Base-by-base conservation (phyloP, 2,888 invertebrate species). In the Noctua janthina region DNA sequence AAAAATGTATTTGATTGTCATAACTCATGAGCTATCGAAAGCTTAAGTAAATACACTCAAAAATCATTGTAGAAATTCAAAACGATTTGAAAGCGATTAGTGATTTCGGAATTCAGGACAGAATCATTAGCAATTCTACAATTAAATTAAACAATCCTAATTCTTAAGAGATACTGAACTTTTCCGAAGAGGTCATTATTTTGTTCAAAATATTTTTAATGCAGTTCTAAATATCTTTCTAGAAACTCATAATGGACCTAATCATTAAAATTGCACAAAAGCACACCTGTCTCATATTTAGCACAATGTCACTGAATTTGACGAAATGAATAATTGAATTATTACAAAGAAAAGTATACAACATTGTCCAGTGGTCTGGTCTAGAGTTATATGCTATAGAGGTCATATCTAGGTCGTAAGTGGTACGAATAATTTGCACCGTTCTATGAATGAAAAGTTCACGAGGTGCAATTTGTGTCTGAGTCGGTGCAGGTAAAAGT, bases 371-470 rank as follows among this genome's bases (percentile, higher is more conserved):
- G 72, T 72, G n/a, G 74, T 73, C 80, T 77, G 67, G 68, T 54
- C 80, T 77, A 70, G 68, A 68, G 66, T 46, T 79, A 46, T 29
- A 78, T 39, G 77, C 70, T 74, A 76, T 68, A 73, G 72, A 84
- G 81, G 75, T 78, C 85, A 74, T 66, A 80, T 71, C 75, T 85
- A 85, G 82, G 79, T 76, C 70, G 20, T 43, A 74, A 76, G 62
- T 74, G 76, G 68, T 74, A 82, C 29, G 49, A n/a, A 74, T 78
- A 80, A 78, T 79, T 82, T 70, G 67, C 59, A 81, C 70, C 39
- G 35, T 66, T 75, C 8, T 70, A 64, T 74, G 62, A 84, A 82
- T 80, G 62, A 78, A 80, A 69, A 69, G 72, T 67, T 46, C 73
- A 87, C 73, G 79, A 76, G 17, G 23, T 76, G 62, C 46, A 87